Evolutionary conservation across 37 sponge, comb jelly and placozoan genomes (phyloP).

Genomic region (Crambe crambe): DNA sequence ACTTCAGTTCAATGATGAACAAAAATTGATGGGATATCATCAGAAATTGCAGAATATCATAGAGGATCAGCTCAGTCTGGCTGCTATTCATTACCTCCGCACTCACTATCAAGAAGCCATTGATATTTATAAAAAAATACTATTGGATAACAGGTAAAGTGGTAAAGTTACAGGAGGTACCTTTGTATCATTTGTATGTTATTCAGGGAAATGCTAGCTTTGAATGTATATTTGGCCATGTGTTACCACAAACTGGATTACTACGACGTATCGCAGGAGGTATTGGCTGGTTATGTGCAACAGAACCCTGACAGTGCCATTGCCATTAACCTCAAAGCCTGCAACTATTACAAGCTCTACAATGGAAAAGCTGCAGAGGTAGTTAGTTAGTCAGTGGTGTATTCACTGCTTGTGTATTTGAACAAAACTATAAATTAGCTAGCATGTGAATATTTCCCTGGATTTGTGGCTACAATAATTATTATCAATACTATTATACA

Average conservation of each 20-base stretch:
- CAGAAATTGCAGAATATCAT: constrained; percentile 87
- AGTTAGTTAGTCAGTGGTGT: neutral
- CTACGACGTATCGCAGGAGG: constrained; percentile 99
- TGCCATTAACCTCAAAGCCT: constrained; percentile 97
- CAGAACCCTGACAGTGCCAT: constrained; percentile 88
- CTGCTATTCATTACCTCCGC: constrained; percentile 97
- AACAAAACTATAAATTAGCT: neutral
- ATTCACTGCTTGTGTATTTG: neutral
- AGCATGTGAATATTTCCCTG: neutral
- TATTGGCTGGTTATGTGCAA: constrained; percentile 94
- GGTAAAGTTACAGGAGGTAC: neutral
- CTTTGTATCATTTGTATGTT: too few species aligned
- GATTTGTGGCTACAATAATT: too few species aligned
- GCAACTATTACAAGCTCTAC: constrained; percentile 96
- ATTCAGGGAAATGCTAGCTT: constrained; percentile 90
- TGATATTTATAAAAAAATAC: constrained; percentile 96
- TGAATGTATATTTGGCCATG: constrained; percentile 99
- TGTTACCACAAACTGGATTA: constrained; percentile 99
- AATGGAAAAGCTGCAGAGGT: constrained; percentile 99
- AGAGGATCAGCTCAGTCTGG: constrained; percentile 98
- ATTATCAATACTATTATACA: too few species aligned
- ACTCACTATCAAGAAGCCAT: constrained; percentile 99
- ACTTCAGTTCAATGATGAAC: constrained; percentile 86
- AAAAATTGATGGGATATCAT: constrained; percentile 82
- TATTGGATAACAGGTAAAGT: constrained; percentile 88